Percentiles rank a stretch among this genome's conserved stretches.
Evolutionary conservation across 1,140 invertebrate species (phyloP).

Genomic region (Lepidurus arcticus): DNA sequence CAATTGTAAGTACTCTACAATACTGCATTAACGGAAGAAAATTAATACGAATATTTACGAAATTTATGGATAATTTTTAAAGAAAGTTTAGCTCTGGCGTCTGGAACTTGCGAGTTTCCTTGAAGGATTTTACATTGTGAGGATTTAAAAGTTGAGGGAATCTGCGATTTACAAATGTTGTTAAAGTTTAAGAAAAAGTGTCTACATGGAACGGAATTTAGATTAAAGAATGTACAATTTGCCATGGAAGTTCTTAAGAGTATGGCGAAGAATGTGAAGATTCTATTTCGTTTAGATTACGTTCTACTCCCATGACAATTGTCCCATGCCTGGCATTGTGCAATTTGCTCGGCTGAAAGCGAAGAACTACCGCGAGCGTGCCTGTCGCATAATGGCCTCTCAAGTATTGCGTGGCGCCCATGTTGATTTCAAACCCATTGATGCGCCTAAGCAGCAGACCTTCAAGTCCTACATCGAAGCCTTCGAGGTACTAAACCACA

Average conservation of each 20-base stretch:
- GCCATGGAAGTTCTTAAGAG: no score
- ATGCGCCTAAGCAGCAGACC: background rate
- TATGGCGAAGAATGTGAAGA: background rate
- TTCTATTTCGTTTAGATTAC: background rate
- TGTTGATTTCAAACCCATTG: background rate
- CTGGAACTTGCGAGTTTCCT: no score
- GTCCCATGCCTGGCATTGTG: conserved; percentile 24
- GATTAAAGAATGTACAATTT: no score
- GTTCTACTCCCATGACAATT: conserved; percentile 23
- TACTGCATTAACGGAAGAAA: no score
- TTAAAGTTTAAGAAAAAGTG: no score
- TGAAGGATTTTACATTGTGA: no score
- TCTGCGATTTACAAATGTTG: no score
- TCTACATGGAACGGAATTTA: no score
- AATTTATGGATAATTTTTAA: no score
- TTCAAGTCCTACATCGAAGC: conserved; percentile 25
- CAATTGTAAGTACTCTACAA: background rate
- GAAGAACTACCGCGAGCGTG: conserved; percentile 20
- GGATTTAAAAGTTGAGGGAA: no score
- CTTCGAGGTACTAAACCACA: conserved; percentile 21
- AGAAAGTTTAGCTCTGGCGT: no score
- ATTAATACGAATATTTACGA: no score
- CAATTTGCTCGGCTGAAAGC: background rate
- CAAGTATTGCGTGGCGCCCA: conserved; percentile 25
- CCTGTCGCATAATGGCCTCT: conserved; percentile 28